A percentile compares a stretch with the other conserved stretches of the same genome.
Conservation (phyloP, 2,113 vertebrate species). For the Ameiurus melas region DNA sequence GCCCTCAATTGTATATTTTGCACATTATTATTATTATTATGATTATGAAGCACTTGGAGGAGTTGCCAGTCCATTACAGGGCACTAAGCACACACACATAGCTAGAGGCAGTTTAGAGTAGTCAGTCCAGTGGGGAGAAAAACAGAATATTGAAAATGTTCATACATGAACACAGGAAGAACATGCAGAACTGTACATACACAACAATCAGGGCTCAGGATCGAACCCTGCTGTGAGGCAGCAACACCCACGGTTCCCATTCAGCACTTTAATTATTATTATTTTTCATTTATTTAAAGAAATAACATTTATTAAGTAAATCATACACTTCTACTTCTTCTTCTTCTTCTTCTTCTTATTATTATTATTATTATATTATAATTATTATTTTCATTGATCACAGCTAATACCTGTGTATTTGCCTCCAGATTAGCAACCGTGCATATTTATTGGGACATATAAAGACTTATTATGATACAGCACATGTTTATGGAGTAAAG, state of each 20-base stretch:
- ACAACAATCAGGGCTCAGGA: background rate
- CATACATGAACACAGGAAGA: background rate
- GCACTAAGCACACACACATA: background rate
- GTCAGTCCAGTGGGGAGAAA: background rate
- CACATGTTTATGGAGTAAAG: slow-evolving; percentile 10
- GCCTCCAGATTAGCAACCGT: background rate
- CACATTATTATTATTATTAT: background rate
- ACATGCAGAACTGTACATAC: background rate
- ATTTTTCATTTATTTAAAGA: background rate
- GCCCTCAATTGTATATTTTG: background rate
- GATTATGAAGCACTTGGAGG: background rate
- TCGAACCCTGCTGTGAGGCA: background rate
- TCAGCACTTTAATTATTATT: too few relatives aligned
- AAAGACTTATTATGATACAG: background rate
- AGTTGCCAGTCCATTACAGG: background rate
- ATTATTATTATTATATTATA: background rate
- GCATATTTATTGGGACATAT: background rate
- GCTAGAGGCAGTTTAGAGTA: background rate
- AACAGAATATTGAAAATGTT: background rate
- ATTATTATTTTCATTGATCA: background rate
- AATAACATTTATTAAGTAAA: background rate
- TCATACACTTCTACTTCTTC: too few relatives aligned
- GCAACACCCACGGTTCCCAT: background rate
- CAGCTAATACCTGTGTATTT: background rate
- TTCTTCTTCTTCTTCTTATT: too few relatives aligned